These are phyloP conservation scores for Idris sp. DNA, from an alignment of 1,140 invertebrate species.

Conservation along the genomic window DNA sequence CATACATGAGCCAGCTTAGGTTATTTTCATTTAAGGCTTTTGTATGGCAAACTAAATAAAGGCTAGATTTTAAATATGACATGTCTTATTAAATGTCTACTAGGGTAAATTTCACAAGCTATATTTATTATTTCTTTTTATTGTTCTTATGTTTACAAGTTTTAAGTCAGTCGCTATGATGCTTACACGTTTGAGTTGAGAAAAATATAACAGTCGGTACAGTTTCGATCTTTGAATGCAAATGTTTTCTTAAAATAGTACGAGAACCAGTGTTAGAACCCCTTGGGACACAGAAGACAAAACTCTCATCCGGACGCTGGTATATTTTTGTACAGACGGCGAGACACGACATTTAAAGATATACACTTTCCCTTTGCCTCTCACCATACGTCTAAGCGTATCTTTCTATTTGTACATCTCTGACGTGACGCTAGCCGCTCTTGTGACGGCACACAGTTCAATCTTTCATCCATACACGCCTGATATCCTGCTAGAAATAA, in stretches of 20 bases:
- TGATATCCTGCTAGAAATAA: constrained; percentile 34
- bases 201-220: constrained; percentile 10
- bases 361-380: not conserved
- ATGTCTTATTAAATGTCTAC: too few relatives aligned
- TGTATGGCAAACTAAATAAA: too few relatives aligned
- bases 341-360: constrained; percentile 38
- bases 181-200: constrained; percentile 26
- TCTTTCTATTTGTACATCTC: constrained; percentile 46
- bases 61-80: too few relatives aligned
- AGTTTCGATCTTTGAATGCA: constrained; percentile 50
- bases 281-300: constrained; percentile 43
- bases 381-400: constrained; percentile 20
- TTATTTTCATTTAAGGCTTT: too few relatives aligned
- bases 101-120: too few relatives aligned
- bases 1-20: too few relatives aligned
- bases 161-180: constrained; percentile 3
- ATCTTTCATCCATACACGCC: constrained; percentile 41
- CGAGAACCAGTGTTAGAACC: too few relatives aligned
- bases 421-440: constrained; percentile 37
- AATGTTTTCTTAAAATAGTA: constrained; percentile 59
- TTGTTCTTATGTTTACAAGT: too few relatives aligned
- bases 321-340: constrained; percentile 58
- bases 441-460: constrained; percentile 34
- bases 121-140: too few relatives aligned
- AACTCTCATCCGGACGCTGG: constrained; percentile 36